phyloP scores from a whole-genome alignment of 2,888 invertebrate species.

The Volucella inflata region DNA sequence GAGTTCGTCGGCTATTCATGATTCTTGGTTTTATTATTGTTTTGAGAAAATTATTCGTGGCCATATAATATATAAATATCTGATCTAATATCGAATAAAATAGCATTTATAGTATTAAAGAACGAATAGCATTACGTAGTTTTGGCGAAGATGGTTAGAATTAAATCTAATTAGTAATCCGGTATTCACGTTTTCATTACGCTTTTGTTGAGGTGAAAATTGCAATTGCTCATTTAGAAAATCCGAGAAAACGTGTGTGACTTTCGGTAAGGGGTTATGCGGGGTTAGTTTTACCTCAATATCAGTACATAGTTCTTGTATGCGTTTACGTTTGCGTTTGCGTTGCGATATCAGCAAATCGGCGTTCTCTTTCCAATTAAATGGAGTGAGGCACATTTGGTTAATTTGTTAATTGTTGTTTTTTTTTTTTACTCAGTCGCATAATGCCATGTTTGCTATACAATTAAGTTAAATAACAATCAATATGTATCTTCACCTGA shows the following conservation, averaged over 20 bases:
- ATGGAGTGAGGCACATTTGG: conserved; percentile 34
- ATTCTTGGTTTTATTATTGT: conserved; percentile 22
- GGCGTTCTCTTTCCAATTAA: conserved; percentile 14
- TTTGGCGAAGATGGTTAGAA: conserved; percentile 38
- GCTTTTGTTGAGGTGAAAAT: conserved; percentile 26
- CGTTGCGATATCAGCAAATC: conserved; percentile 52
- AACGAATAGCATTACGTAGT: background rate
- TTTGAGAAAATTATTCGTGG: conserved; percentile 2
- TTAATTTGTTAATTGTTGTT: conserved; percentile 22
- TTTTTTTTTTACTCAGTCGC: conserved; percentile 44
- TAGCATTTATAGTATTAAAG: background rate
- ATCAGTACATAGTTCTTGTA: conserved; percentile 11
- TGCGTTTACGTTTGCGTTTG: too few relatives aligned
- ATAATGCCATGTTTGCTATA: conserved; percentile 30
- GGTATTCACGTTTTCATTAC: conserved; percentile 40
- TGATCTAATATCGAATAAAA: background rate
- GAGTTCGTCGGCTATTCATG: conserved; percentile 60
- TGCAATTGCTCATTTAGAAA: conserved; percentile 35
- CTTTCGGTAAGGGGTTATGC: conserved; percentile 53
- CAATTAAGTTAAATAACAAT: conserved; percentile 16
- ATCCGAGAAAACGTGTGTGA: conserved; percentile 50
- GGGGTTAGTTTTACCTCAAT: conserved; percentile 2
- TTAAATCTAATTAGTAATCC: conserved; percentile 42
- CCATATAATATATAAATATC: background rate
- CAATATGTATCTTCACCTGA: conserved; percentile 46